phyloP scores from a whole-genome alignment of 2,797 vertebrate genomes.

The Spondyliosoma cantharus region DNA sequence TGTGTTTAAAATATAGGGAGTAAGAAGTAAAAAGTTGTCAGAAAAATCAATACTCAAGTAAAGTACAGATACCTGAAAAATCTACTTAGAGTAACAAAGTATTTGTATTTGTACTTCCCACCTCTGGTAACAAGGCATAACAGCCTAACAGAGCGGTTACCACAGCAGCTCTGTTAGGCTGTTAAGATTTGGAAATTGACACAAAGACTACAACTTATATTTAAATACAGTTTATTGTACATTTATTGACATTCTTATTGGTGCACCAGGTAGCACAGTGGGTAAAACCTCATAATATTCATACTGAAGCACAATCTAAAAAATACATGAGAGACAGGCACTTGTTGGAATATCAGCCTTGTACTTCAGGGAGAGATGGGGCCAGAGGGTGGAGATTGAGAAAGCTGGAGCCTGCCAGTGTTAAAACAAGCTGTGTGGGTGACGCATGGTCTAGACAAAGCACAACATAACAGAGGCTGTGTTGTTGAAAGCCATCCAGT shows the following conservation, averaged over 20 bases:
- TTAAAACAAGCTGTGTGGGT: constrained; percentile 53
- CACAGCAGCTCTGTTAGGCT: too few relatives aligned
- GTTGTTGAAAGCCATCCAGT: not conserved
- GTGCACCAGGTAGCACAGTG: constrained; percentile 49
- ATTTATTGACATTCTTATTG: constrained; percentile 69
- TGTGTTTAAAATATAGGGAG: too few relatives aligned
- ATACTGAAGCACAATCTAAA: constrained; percentile 45
- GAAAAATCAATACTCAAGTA: too few relatives aligned
- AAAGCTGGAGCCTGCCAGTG: constrained; percentile 61
- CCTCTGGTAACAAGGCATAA: too few relatives aligned
- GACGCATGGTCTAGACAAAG: constrained; percentile 37
- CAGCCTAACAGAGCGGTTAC: not conserved
- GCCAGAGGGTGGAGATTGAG: constrained; percentile 28
- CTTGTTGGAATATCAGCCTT: constrained; percentile 61
- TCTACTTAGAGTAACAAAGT: too few relatives aligned
- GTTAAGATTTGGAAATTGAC: constrained; percentile 1
- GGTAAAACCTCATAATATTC: constrained; percentile 48
- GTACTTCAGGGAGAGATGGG: constrained; percentile 23
- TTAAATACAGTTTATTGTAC: constrained; percentile 83
- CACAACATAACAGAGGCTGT: constrained; percentile 16
- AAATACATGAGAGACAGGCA: constrained; percentile 49
- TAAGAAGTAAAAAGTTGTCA: too few relatives aligned
- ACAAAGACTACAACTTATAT: constrained; percentile 28
- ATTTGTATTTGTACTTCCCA: too few relatives aligned
- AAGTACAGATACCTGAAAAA: too few relatives aligned